A percentile compares a stretch with the other conserved stretches of the same genome.
These are phyloP conservation scores for Eupithecia dodoneata DNA, from an alignment of 2,888 invertebrate species.

Conservation along the genomic window DNA sequence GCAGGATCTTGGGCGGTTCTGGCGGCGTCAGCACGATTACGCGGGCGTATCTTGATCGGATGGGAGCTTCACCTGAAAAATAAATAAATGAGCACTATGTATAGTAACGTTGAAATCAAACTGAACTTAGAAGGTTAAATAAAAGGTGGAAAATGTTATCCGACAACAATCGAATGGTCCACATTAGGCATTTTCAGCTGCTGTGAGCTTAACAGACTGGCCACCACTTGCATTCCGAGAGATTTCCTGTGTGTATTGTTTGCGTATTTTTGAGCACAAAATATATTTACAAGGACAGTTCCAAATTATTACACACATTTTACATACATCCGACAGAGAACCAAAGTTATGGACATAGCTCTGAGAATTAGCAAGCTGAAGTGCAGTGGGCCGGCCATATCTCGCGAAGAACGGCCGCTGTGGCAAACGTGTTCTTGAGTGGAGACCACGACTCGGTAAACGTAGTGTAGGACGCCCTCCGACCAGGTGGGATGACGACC, in stretches of 20 bases:
- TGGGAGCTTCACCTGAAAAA: conserved; percentile 87
- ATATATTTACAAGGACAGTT: not conserved
- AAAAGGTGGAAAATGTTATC: too few species aligned
- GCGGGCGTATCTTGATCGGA: conserved; percentile 93
- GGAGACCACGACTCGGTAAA: too few species aligned
- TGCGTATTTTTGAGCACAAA: not conserved
- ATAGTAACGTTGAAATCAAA: not conserved
- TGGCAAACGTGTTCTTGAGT: too few species aligned
- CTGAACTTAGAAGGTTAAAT: too few species aligned
- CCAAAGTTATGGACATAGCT: too few species aligned
- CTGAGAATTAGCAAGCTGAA: too few species aligned
- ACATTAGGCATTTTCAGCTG: not conserved
- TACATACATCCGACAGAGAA: too few species aligned
- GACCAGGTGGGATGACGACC: too few species aligned
- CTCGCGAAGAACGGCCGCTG: too few species aligned
- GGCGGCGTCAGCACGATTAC: conserved; percentile 95
- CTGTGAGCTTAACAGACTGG: not conserved
- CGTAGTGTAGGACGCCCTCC: too few species aligned
- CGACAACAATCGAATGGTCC: not conserved
- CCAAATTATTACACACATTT: too few species aligned
- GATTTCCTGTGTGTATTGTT: not conserved
- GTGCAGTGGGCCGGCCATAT: too few species aligned
- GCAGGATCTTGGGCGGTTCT: conserved; percentile 93
- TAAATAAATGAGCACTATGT: not conserved
- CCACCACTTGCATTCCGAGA: not conserved